Conservation (phyloP, 2,797 vertebrate species). For the Phataginus tetradactyla region DNA sequence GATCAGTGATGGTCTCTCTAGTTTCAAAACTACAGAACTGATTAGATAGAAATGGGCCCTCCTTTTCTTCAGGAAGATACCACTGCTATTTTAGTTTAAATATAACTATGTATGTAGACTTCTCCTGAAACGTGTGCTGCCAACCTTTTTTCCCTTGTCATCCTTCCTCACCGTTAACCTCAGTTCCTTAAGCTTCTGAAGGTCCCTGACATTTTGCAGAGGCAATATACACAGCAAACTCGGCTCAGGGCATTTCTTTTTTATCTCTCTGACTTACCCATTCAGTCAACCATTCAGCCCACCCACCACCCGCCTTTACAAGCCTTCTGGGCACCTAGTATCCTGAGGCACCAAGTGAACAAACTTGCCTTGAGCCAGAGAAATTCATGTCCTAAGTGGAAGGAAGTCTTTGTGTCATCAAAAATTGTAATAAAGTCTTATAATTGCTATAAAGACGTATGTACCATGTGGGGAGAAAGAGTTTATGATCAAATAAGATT, state of each 20-base stretch:
- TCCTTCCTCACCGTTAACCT: not conserved
- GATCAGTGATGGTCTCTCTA: not conserved
- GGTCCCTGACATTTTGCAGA: not conserved
- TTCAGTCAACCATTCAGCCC: not conserved
- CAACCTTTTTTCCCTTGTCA: not conserved
- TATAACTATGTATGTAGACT: not conserved
- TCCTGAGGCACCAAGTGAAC: not conserved
- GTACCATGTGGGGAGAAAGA: not conserved
- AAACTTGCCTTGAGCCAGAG: not conserved
- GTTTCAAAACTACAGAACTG: not conserved
- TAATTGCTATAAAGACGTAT: not conserved
- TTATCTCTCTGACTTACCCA: not conserved
- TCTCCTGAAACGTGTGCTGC: not conserved
- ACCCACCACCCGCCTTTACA: not conserved
- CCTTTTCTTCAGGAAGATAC: not conserved
- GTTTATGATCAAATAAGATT: not conserved
- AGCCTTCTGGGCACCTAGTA: not conserved
- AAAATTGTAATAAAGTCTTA: not conserved
- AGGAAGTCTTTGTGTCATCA: not conserved
- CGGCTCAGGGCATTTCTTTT: not conserved
- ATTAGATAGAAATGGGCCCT: not conserved
- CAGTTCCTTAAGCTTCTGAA: not conserved
- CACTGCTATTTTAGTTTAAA: not conserved
- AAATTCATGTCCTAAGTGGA: not conserved
- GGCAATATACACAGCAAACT: not conserved